Evolutionary conservation across 1,140 invertebrate species (phyloP), one percentile per base, ranked within the genome.

Genomic region (Alviniconcha marisindica): DNA sequence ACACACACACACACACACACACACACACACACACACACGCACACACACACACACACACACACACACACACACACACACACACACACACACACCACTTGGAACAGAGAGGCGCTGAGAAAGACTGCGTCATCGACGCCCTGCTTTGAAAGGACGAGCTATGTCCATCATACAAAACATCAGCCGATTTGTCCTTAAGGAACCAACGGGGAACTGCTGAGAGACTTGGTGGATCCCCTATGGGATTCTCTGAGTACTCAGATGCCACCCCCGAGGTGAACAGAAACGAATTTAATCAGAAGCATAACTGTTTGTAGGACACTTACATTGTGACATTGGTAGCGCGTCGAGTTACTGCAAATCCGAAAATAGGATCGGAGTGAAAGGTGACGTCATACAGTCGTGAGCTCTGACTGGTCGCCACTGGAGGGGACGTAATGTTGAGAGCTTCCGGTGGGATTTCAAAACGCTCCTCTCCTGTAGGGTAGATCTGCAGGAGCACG

Each of bases 381-480:
- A 86, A 79, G 0, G 79, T 82, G 21, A 88, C 86, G 15, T 85
- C 78, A 77, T 88, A 88, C 24, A 76, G 40, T 36, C 79, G 66
- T 3, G 24, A 38, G 21, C 21, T 56, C 54, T 83, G 5, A 71
- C 40, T 44, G 10, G 54, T 7, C n/a, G 48, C 42, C 24, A 0
- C 7, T 18, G 38, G 33, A 14, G 84, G 86, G 36, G 42, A 60
- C 36, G 83, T 33, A 10, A 88, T 87, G 60, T 83, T 56, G 42
- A 88, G 38, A 15, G 85, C 87, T 63, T 86, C 83, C 2, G 83
- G 76, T 15, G 87, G 87, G 21, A 88, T 85, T 54, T 88, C 87
- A 73, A 69, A 88, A 24, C 83, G 71, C n/a, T 71, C 36, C 10
- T 21, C 74, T 24, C 31, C 51, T 15, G 51, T 42, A n/a, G 83